Conservation (phyloP, 2,797 vertebrate species). For the Oceanodroma leucorhoa region DNA sequence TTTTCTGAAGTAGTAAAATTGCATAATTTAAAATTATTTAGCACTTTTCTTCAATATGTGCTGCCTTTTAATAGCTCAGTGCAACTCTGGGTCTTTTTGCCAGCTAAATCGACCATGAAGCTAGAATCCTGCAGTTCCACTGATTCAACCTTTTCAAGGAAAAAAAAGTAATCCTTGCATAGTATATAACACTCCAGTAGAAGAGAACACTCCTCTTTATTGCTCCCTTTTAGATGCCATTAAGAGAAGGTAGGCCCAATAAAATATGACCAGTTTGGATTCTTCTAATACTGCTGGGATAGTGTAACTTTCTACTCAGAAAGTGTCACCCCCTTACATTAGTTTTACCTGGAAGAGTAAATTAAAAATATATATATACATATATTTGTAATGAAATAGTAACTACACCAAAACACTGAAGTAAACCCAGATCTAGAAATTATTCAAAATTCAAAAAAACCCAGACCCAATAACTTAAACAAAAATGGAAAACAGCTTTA, state of each 20-base stretch:
- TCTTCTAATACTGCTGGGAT: background rate
- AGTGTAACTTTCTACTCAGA: background rate
- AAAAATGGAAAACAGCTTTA: background rate
- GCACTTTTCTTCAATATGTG: background rate
- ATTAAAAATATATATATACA: background rate
- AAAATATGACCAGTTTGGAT: background rate
- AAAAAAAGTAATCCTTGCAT: background rate
- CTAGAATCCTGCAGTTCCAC: background rate
- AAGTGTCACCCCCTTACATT: background rate
- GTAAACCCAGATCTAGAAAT: background rate
- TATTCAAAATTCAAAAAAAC: background rate
- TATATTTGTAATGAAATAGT: background rate
- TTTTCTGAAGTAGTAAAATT: background rate
- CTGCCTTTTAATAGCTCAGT: background rate
- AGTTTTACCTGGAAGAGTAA: background rate
- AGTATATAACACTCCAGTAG: background rate
- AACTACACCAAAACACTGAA: background rate
- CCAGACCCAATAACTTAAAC: background rate
- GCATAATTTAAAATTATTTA: background rate
- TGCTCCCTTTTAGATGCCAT: background rate
- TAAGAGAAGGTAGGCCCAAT: background rate
- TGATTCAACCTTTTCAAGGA: constrained; percentile 14
- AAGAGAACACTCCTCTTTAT: background rate
- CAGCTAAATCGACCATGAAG: background rate
- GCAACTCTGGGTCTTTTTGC: background rate